Evolutionary conservation across 37 sponge, comb jelly and placozoan genomes (phyloP), one percentile per base, ranked within the genome.

Genomic region (Ianthella basta): DNA sequence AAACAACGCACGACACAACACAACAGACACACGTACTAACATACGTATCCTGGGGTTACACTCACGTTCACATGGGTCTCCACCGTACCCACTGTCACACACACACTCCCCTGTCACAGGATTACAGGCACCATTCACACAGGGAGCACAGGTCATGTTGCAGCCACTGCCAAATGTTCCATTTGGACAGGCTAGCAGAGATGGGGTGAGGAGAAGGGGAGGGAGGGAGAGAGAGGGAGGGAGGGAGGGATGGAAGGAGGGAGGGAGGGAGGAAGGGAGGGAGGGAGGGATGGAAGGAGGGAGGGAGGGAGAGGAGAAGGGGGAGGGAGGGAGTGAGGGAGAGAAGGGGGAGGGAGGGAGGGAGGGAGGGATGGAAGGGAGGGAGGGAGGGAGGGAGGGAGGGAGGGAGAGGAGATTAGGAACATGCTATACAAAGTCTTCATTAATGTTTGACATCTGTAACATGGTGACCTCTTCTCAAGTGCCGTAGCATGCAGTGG

Each of bases 101-200:
- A 40, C 8, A 61, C 64, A 61, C 29, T n/a, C 24, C 29, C 64
- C 64, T 29, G 24, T 61, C 29, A n/a, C 29, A 27, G 24, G 64
- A 12, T 61, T 24, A 75, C 78, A 75, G 25, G 25, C 38, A 53
- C 78, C 78, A 41, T 75, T 36, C 5, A 75, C 78, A 44, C 38
- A 30, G n/a, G 78, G n/a, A 19, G 5, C 41, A 50, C 78, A 75
- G n/a, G 41, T 75, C 53, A 40, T n/a, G 40, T 32, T 36, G 37
- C 78, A 75, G 25, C 38, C 37, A 39, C 6, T 19, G n/a, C 78
- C 78, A 41, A n/a, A 75, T 39, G 78, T 75, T 1, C 78, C 78
- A 24, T 36, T 50, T 75, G 78, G 78, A 23, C 78, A 75, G n/a
- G 12, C 78, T 44, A 44, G n/a, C n/a, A n/a, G n/a, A n/a, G n/a